Conservation (phyloP, 64 coral and sea anemone genomes). For the Orbicella faveolata region DNA sequence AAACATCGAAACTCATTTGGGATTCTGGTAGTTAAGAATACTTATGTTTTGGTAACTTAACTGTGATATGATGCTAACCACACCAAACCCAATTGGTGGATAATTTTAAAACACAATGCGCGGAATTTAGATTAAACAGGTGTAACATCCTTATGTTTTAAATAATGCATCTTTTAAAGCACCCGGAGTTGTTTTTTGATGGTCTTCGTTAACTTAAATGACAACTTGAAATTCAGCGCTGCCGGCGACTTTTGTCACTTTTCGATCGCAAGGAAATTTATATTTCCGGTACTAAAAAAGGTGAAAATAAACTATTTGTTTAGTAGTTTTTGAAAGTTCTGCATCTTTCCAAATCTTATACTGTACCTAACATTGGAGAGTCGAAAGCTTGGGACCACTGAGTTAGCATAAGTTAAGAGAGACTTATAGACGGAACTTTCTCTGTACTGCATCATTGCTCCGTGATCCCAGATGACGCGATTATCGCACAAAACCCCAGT, state of each 20-base stretch:
- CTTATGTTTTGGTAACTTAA: conserved; percentile 1
- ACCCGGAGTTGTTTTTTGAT: not conserved
- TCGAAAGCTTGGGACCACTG: not conserved
- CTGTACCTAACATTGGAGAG: not conserved
- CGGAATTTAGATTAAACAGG: not conserved
- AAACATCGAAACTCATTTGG: conserved; percentile 26
- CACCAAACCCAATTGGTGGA: not conserved
- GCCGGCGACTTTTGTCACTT: not conserved
- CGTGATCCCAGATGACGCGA: too few species aligned
- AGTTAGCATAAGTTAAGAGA: not conserved
- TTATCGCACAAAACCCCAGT: too few species aligned
- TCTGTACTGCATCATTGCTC: not conserved
- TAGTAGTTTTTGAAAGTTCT: not conserved
- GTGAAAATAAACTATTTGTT: not conserved
- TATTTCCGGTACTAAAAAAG: not conserved
- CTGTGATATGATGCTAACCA: not conserved
- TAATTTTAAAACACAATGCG: not conserved
- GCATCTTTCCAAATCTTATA: not conserved
- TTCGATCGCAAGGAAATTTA: not conserved
- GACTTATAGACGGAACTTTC: not conserved
- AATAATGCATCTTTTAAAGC: conserved; percentile 19
- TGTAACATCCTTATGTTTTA: not conserved
- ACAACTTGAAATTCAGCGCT: not conserved
- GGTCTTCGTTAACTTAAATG: not conserved
- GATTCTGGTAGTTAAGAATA: conserved; percentile 26